Evolutionary conservation across 2,888 invertebrate genomes (phyloP), one percentile per base, ranked within the genome.

Genomic region (Drosophila ezoana): DNA sequence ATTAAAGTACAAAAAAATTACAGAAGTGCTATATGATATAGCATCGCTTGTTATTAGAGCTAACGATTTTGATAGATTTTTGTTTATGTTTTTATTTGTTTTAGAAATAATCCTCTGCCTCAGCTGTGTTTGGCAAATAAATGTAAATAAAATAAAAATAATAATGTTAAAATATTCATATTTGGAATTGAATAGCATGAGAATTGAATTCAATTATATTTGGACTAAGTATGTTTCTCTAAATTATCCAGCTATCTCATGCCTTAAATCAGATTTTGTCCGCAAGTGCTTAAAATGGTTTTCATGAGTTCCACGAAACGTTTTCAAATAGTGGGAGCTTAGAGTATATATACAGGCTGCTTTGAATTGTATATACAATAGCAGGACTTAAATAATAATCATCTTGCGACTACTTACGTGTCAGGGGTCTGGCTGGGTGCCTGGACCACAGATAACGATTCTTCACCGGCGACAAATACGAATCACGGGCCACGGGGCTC

Each of bases 361-460:
- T 61, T 28, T 65, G 57, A 44, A 73, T 48, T 20, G 9, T 64
- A 60, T 72, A 44, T 76, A 73, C 59, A 70, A 43, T 16, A 10
- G 35, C 0, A 3, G 20, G 6, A 16, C 0, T 41, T 23, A 2
- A 9, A 44, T 14, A 10, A 20, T 8, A 58, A 28, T 41, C 4
- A 44, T 9, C 40, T 47, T 10, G 18, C 9, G 49, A 54, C 47
- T 56, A 95, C 96, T 95, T 95, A 97, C 97, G 96, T 94, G 90
- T 90, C 82, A 97, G 95, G 92, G 97, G 97, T 93, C 97, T 95
- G 93, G 96, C 94, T 92, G 97, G 97, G 93, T 97, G 97, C 93
- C 95, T 96, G 93, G 95, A 95, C 97, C 97, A 97, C 91, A 97
- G 94, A 94, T 96, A 97, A 93, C 95, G 96, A 93, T 96, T 96